These are phyloP conservation scores for Caerostris extrusa DNA, from an alignment of 1,140 invertebrate genomes.

Conservation along the genomic window DNA sequence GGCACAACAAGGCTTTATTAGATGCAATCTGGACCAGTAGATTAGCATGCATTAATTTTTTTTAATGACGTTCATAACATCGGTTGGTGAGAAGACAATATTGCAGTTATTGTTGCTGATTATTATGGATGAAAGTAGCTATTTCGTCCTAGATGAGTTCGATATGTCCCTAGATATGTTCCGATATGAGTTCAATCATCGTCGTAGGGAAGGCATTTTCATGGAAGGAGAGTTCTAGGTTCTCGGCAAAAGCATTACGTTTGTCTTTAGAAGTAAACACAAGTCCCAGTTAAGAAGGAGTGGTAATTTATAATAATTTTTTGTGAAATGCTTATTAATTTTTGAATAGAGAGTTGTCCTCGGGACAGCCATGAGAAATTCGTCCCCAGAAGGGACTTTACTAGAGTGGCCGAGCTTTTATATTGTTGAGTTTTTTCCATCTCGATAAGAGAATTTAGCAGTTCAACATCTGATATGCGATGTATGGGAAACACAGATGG, in stretches of 20 bases:
- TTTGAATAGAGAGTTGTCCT: not conserved
- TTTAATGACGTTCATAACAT: not conserved
- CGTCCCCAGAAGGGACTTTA: not conserved
- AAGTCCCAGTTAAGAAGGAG: not conserved
- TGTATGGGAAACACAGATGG: too few relatives aligned
- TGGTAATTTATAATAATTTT: not conserved
- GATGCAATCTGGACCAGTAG: not conserved
- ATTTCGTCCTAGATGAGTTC: not conserved
- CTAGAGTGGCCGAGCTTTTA: too few relatives aligned
- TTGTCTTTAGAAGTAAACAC: not conserved
- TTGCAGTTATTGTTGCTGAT: not conserved
- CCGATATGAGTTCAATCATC: not conserved
- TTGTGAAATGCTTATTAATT: not conserved
- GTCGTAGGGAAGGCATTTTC: not conserved
- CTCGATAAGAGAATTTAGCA: too few relatives aligned
- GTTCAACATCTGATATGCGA: too few relatives aligned
- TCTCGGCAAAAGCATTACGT: not conserved
- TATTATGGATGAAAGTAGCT: not conserved
- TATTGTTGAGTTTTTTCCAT: too few relatives aligned
- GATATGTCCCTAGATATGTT: accelerated
- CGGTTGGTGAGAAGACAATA: not conserved
- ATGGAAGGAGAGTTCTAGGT: not conserved
- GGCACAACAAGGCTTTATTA: not conserved
- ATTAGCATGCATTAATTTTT: not conserved
- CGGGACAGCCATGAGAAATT: not conserved